Conservation (phyloP, 35 echinoderm and acorn worm species). For the Lytechinus pictus region DNA sequence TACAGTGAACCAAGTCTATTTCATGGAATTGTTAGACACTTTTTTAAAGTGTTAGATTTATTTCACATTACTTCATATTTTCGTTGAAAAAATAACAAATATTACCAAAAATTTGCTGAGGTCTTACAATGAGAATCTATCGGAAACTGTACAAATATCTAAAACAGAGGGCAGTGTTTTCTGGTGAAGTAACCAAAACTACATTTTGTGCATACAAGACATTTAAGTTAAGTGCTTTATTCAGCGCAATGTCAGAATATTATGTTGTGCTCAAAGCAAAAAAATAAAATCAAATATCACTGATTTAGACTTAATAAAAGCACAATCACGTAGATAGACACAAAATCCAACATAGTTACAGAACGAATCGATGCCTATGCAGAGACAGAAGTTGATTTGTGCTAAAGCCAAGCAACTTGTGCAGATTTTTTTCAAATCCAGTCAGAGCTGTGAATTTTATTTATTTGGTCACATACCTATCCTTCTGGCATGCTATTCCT, state of each 20-base stretch:
- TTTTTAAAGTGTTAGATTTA: too few relatives aligned
- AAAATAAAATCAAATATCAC: not conserved
- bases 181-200: not conserved
- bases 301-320: not conserved
- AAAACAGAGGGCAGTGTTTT: not conserved
- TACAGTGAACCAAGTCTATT: not conserved
- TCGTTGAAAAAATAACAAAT: not conserved
- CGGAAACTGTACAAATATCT: not conserved
- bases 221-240: not conserved
- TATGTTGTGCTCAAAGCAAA: not conserved
- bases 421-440: not conserved
- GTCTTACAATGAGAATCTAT: not conserved
- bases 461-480: not conserved
- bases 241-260: not conserved
- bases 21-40: too few relatives aligned
- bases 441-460: not conserved
- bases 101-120: not conserved
- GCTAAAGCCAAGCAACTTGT: not conserved
- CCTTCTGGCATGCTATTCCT: too few relatives aligned
- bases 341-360: not conserved
- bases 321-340: not conserved
- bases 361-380: not conserved
- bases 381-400: not conserved
- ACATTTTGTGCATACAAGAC: not conserved
- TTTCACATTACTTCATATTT: not conserved